Base-by-base conservation (phyloP, 2,113 vertebrate genomes). In the Tenebrosternarchus preto region DNA sequence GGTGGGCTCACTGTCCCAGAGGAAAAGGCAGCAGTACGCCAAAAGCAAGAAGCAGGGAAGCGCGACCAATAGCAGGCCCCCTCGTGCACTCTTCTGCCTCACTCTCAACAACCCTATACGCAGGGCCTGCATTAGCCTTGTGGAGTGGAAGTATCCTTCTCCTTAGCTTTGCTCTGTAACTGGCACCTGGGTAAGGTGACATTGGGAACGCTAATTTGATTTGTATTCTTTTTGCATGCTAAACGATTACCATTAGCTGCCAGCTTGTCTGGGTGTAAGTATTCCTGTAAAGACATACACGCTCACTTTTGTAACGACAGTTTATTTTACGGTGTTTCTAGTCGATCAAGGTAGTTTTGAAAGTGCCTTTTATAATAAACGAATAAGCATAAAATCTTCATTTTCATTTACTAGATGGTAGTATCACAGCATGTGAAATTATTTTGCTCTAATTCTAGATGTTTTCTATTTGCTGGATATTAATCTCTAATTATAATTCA, bases 61-160 rank as follows among this genome's bases (percentile, higher is more conserved):
- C 67, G 95, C 95, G 0, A 95, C 95, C 60, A 97, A 94, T 89
- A 97, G 94, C 93, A 92, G 98, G 89, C 96, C 98, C 55, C 95
- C 96, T 83, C 94, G 98, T 15, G 98, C 98, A 83, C 96, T 99
- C 81, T 99, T 99, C 93, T 99, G 98, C 90, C 95, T 99, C 88
- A 96, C 95, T 77, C 96, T 99, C 88, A 99, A 97, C 89, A 99
- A 99, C 92, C 98, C 98, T n/a, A 94, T 99, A 91, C 94, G 98
- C 93, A 96, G 97, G 93, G 97, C 98, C 91, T 99, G 97, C 94
- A 99, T 99, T 92, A 98, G 95, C 92, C 92, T 99, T 88, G 98
- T 99, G 92, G 98, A 99, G 93, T 99, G 98, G 98, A 99, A 99
- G 96, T 99, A 99, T 99, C 98, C 95, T 98, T 93, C 16, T 15